Conservation (phyloP, 2,797 vertebrate species). For the Galaxias olidus region DNA sequence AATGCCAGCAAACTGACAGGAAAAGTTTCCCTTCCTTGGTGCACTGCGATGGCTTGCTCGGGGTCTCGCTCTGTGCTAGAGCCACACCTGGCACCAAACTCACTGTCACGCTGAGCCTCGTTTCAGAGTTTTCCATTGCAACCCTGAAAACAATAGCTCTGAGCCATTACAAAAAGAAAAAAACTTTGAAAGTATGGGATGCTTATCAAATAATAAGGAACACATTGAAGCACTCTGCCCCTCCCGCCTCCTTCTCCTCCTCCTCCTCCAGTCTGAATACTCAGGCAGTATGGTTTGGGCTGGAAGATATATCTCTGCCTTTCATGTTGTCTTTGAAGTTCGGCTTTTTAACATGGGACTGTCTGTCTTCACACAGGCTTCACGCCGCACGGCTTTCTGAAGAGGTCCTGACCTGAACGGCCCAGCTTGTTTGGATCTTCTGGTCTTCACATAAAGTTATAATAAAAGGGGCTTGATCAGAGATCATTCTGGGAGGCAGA, state of each 20-base stretch:
- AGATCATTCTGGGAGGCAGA: too few relatives aligned
- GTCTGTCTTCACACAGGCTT: slow-evolving; percentile 49
- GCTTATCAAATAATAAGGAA: slow-evolving; percentile 88
- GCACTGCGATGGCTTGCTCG: slow-evolving; percentile 4
- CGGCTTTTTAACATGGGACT: slow-evolving; percentile 54
- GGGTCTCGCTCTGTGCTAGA: slow-evolving; percentile 58
- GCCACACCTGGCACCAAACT: slow-evolving; percentile 34
- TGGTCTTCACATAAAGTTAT: background rate
- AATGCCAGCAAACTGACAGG: slow-evolving; percentile 63
- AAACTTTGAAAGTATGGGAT: slow-evolving; percentile 82
- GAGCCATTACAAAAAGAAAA: slow-evolving; percentile 80
- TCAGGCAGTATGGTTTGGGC: slow-evolving; percentile 48
- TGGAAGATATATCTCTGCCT: slow-evolving; percentile 72
- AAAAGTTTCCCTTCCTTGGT: slow-evolving; percentile 43
- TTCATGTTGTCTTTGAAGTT: slow-evolving; percentile 78
- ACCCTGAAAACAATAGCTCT: slow-evolving; percentile 75
- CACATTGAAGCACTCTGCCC: slow-evolving; percentile 68
- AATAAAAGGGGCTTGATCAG: background rate
- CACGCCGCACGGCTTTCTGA: slow-evolving; percentile 36
- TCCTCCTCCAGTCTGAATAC: slow-evolving; percentile 49
- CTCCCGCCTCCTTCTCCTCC: slow-evolving; percentile 32
- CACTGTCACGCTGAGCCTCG: slow-evolving; percentile 46
- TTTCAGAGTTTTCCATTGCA: slow-evolving; percentile 45
- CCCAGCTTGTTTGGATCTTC: slow-evolving; percentile 10
- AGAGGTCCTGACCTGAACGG: slow-evolving; percentile 39